Evolutionary conservation across 2,797 vertebrate genomes (phyloP), one percentile per base, ranked within the genome.

Genomic region (Cygnus olor): DNA sequence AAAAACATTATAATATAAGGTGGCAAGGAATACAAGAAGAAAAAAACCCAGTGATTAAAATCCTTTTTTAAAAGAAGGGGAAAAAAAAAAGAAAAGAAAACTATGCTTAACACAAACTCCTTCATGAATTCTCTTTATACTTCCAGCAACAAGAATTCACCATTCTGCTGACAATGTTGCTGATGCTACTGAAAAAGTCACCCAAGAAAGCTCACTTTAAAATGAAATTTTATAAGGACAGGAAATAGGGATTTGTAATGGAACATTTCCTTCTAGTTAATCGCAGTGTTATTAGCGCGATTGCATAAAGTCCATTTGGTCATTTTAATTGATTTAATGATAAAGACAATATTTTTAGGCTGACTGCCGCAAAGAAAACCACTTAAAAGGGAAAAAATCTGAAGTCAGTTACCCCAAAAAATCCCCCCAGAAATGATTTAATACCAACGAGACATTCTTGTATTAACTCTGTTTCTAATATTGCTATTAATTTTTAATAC

Each of bases 111-210:
- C 95, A 95, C 84, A 93, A 97, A 96, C 56, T 89, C 92, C 94
- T 97, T 95, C 94, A 97, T 81, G 91, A 97, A 96, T 96, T 97
- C 96, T 91, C 94, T 96, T 96, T 96, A 96, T 95, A 94, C 68
- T 95, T 89, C 44, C 70, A 95, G 85, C 0, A 9, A 97, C 94
- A 94, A 17, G 20, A 96, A 96, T 95, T 94, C 85, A 95, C 89
- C 74, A 79, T 96, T 96, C 91, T 95, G 92, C 96, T 96, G 97
- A 96, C 92, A 94, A 82, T 80, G 92, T 89, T 96, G 96, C 89
- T 96, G 94, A 95, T 4, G 0, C 72, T 88, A 94, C 80, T 84
- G 72, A 96, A 96, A 95, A 96, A 90, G 72, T 94, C 87, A 94
- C 64, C 45, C 86, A 95, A 93, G 85, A 94, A 84, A 83, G 54